Base-by-base conservation (phyloP, 2,113 vertebrate species). In the Pholis gunnellus region DNA sequence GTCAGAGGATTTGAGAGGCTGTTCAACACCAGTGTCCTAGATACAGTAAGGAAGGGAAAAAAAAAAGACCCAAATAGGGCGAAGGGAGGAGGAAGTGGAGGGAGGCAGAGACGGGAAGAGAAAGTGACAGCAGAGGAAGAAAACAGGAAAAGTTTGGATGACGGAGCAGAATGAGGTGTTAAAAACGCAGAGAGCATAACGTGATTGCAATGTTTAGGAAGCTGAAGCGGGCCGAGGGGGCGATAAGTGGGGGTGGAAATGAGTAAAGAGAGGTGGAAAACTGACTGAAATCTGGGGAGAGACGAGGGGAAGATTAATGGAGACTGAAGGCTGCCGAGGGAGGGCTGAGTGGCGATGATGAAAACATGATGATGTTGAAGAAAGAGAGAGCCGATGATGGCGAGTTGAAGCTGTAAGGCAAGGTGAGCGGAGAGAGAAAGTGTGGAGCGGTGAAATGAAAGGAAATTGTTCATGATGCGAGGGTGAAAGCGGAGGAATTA, bases 1-100 rank as follows among this genome's bases (percentile, higher is more conserved):
- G 90, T 89, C 91, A 90, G 90, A 89, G n/a, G 50, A 78, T 83
- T 87, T 84, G 85, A 90, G 84, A 84, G 88, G 84, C 79, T 86
- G 87, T 78, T 90, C 82, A 87, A 89, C 84, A 89, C 38, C 4
- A 14, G 73, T 64, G 79, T 75, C 93, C 90, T 82, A 92, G 87
- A 90, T 90, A 87, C 74, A 87, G 75, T 83, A 72, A 74, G 75
- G 67, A 87, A 44, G 44, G 27, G 0, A 6, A 50, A 46, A 46
- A 78, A 82, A 61, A 74, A 64, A 68, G 27, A 66, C 13, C 31
- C 31, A 75, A 81, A 79, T 61, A 71, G 67, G 72, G 65, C 72
- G 50, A 78, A 15, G 56, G 66, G 31, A 31, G 31, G 31, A 31
- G 38, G 50, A 76, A 29, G 57, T 54, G 56, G 27, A 82, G 64